A percentile compares a stretch with the other conserved stretches of the same genome.
Conservation (phyloP, 2,113 vertebrate species). For the Ictalurus punctatus region DNA sequence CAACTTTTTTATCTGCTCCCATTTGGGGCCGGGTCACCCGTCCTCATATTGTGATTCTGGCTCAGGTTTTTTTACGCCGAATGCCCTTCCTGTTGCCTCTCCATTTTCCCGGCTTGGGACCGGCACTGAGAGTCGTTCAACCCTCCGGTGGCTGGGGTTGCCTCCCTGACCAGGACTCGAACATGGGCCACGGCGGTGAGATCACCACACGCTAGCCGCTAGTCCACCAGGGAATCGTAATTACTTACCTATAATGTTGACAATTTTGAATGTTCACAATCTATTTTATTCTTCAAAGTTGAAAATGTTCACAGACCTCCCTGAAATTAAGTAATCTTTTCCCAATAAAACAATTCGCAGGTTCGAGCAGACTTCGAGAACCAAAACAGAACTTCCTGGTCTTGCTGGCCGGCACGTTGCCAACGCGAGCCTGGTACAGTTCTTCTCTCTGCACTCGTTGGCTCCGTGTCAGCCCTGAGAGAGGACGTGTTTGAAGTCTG, state of each 20-base stretch:
- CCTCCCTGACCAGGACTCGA: too few relatives aligned
- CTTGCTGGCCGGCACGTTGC: conserved; percentile 39
- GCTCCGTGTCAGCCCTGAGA: conserved; percentile 59
- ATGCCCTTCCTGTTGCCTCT: too few relatives aligned
- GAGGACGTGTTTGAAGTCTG: conserved; percentile 66
- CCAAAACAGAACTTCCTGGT: conserved; percentile 17
- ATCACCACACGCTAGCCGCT: too few relatives aligned
- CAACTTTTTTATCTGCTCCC: too few relatives aligned
- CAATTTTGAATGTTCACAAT: neutral
- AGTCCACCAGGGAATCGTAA: neutral
- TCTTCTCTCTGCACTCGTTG: conserved; percentile 45
- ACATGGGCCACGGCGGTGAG: too few relatives aligned
- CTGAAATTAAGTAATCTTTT: neutral
- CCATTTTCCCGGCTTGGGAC: too few relatives aligned
- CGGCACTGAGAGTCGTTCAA: too few relatives aligned
- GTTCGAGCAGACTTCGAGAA: neutral
- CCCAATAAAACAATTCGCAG: neutral
- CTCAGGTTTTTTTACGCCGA: too few relatives aligned
- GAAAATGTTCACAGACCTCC: neutral
- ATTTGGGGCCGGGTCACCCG: too few relatives aligned
- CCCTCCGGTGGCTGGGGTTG: too few relatives aligned
- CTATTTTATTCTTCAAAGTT: neutral
- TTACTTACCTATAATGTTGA: neutral
- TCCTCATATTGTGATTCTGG: too few relatives aligned
- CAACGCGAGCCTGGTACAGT: conserved; percentile 51